Evolutionary conservation across 2,888 invertebrate genomes (phyloP), one percentile per base, ranked within the genome.

Genomic region (Noctua pronuba): DNA sequence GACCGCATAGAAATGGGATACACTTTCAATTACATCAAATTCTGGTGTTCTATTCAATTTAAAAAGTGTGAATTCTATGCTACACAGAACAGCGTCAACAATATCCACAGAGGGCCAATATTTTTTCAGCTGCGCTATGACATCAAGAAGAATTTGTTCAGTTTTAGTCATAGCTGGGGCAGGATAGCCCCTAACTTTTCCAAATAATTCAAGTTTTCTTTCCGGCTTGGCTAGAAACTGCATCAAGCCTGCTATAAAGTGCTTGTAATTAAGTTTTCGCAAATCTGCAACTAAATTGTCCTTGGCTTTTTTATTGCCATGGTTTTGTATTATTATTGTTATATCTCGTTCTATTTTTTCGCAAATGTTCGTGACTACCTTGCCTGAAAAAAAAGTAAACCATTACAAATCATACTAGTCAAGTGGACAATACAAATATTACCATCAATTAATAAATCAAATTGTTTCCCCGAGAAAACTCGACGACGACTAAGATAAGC

Each of bases 1-100:
- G 21, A 95, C 87, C 13, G 96, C 95, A 90, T 95, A 97, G 77
- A 96, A 95, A 87, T 95, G 95, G 2, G 96, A 92, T 88, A 95
- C 86, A 76, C 92, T 94, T 85, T 96, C 96, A 60, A 96, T 92
- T 6, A 90, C 89, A n/a, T 92, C 91, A 82, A 95, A 94, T 3
- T 93, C 92, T 10, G 96, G 96, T 7, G 95, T 92, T 70, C 89
- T 89, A 80, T 95, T 95, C 13, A 97, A 87, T 85, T 92, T 92
- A 79, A 97, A 96, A 65, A 96, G 75, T 55, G 91, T 86, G 82
- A 92, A 95, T 85, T 97, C 96, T 44, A 96, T 95, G 67, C 91
- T 93, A 21, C 78, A 85, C 76, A 96, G 86, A 16, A 95, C 80
- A 52, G 85, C 87, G 13, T 93, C 86, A 28, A 95, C 88, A 35